Evolutionary conservation across 2,888 invertebrate species (phyloP), one percentile per base, ranked within the genome.

Genomic region (Ariolimax columbianus): DNA sequence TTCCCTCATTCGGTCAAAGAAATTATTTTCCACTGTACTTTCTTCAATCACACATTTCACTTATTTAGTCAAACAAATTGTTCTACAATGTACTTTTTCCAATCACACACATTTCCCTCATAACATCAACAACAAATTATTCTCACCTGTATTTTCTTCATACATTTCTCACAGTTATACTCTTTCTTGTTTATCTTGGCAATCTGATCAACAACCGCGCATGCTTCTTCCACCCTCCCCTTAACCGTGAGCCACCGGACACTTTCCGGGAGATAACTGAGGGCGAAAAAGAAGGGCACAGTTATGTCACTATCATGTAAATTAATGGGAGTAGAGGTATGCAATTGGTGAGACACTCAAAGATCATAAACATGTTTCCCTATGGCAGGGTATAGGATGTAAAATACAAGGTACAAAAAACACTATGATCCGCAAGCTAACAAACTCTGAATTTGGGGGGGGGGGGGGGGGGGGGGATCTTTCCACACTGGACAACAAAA

Each of bases 221-320:
- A 78, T 7, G 78, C 83, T n/a, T 78, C 78, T n/a, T 55, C 55
- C 72, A 78, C 83, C 38, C 68, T 33, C 38, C 78, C 83, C 38
- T 83, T 83, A 11, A 83, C 78, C 14, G 78, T 78, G 43, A 83
- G 30, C 83, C 78, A 77, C 38, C 78, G 33, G 47, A 78, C 59
- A n/a, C 77, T 78, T 55, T 83, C 83, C 3, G 83, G 78, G n/a
- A 78, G 26, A n/a, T 70, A 78, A 19, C 83, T 83, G 78, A 55
- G 19, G 17, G 23, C 30, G n/a, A 36, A 75, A 36, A 55, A 55
- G 14, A 40, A 43, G 55, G 17, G 23, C 17, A n/a, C n/a, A n/a
- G n/a, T n/a, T n/a, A n/a, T n/a, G n/a, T n/a, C n/a, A n/a, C n/a
- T n/a, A n/a, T n/a, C n/a, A n/a, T n/a, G n/a, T n/a, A n/a, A n/a